phyloP scores from a whole-genome alignment of 2,797 vertebrate genomes.

The Poeciliopsis infans region DNA sequence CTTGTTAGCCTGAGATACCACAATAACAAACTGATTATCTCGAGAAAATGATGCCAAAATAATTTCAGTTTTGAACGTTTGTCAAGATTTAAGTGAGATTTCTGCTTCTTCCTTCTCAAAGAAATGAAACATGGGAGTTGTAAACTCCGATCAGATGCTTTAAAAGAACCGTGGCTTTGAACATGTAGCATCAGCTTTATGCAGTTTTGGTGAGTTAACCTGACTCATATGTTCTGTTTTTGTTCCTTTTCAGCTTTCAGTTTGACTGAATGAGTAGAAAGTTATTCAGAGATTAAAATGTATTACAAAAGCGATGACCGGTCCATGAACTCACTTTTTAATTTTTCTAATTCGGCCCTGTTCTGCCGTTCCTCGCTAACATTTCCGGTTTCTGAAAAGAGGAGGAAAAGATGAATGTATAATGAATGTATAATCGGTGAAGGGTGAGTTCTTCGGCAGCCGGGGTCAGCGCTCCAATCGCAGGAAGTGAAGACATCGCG shows the following conservation, averaged over 20 bases:
- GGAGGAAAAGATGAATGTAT: too few relatives aligned
- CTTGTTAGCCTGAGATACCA: neutral
- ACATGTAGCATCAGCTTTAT: neutral
- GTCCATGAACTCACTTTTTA: neutral
- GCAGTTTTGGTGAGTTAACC: neutral
- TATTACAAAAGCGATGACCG: neutral
- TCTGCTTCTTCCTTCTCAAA: neutral
- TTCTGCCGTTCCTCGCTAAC: slow-evolving; percentile 18
- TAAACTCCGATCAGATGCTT: neutral
- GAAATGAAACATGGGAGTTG: neutral
- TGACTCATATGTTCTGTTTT: neutral
- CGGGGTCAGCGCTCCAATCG: slow-evolving; percentile 71
- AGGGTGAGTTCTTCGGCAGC: slow-evolving; percentile 62
- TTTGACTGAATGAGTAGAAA: neutral
- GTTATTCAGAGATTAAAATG: neutral
- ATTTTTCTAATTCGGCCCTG: neutral
- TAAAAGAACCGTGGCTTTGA: neutral
- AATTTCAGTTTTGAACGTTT: neutral
- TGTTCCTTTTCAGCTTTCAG: neutral
- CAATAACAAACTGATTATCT: neutral
- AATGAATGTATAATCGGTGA: slow-evolving; percentile 25
- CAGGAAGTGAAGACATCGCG: slow-evolving; percentile 61
- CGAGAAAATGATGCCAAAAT: neutral
- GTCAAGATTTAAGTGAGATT: neutral
- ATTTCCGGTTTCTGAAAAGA: neutral